Conservation (phyloP, 2,113 vertebrate genomes). For the Neodontobutis hainanensis region DNA sequence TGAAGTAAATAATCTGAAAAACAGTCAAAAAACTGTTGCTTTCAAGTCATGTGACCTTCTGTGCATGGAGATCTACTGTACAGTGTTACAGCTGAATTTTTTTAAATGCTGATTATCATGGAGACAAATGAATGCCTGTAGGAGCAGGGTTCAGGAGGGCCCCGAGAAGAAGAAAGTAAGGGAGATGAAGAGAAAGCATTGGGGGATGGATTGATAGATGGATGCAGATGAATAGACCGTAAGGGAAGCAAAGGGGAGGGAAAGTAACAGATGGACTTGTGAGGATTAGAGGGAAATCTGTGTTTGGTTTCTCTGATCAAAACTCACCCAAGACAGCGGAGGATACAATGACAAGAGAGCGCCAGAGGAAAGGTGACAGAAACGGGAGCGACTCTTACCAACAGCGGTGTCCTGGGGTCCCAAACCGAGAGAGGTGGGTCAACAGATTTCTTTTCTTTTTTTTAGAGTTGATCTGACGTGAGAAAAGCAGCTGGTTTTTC, state of each 20-base stretch:
- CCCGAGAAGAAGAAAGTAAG: neutral
- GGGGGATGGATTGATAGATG: neutral
- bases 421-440: neutral
- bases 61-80: slow-evolving; percentile 3
- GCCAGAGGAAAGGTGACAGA: slow-evolving; percentile 36
- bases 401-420: neutral
- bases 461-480: neutral
- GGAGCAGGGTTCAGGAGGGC: slow-evolving; percentile 25
- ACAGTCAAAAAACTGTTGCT: neutral
- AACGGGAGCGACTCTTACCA: neutral
- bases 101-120: no score
- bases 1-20: no score
- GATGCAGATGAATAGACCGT: slow-evolving; percentile 14
- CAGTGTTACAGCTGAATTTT: slow-evolving; percentile 31
- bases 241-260: slow-evolving; percentile 41
- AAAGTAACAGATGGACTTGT: slow-evolving; percentile 67
- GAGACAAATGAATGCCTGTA: slow-evolving; percentile 44
- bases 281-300: slow-evolving; percentile 69
- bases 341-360: slow-evolving; percentile 25
- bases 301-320: slow-evolving; percentile 58
- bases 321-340: slow-evolving; percentile 52
- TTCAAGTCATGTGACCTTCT: slow-evolving; percentile 3
- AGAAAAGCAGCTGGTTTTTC: no score
- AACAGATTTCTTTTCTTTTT: neutral
- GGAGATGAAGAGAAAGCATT: slow-evolving; percentile 13